Evolutionary conservation across 2,888 invertebrate genomes (phyloP), one percentile per base, ranked within the genome.

Genomic region (Philhelius pedissequus): DNA sequence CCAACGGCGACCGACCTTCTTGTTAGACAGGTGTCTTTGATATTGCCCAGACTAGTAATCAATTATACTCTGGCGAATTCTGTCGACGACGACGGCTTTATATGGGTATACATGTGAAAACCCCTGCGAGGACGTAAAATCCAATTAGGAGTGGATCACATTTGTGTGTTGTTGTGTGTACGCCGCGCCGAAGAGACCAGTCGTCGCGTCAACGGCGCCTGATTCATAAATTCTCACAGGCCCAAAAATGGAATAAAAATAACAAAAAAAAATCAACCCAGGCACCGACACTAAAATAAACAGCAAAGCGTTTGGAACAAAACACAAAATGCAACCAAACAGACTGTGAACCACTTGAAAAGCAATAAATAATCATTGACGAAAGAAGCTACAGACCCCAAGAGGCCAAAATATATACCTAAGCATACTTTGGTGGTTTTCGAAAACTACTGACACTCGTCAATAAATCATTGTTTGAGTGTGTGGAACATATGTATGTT

Each of bases 1-100:
- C 54, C 73, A 6, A 22, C 62, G 48, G 5, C 25, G 8, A 9
- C 13, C 15, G 52, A 30, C 58, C 74, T 54, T 30, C 54, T 58
- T 43, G 48, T 20, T 64, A 20, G 30, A 27, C 84, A 79, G 80
- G 84, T 76, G 84, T 75, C 45, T 69, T 43, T 50, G 25, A 69
- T 56, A 74, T 62, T 70, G 50, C 25, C 68, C 77, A 56, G 68
- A 60, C 66, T 60, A 20, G 77, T 73, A 77, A 77, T 82, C 77
- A 58, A 70, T 84, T 69, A 79, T 75, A 54, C 58, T 71, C 66
- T 52, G 45, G 75, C 76, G 68, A 76, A 76, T 76, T 71, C 64
- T 56, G 80, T 68, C 76, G 80, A 84, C 79, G 71, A 77, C 76
- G 80, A 84, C 79, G 71, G 82, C 68, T 82, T 77, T 73, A 82